Evolutionary conservation across 2,113 vertebrate species (phyloP).

Genomic region (Lamprotornis superbus): DNA sequence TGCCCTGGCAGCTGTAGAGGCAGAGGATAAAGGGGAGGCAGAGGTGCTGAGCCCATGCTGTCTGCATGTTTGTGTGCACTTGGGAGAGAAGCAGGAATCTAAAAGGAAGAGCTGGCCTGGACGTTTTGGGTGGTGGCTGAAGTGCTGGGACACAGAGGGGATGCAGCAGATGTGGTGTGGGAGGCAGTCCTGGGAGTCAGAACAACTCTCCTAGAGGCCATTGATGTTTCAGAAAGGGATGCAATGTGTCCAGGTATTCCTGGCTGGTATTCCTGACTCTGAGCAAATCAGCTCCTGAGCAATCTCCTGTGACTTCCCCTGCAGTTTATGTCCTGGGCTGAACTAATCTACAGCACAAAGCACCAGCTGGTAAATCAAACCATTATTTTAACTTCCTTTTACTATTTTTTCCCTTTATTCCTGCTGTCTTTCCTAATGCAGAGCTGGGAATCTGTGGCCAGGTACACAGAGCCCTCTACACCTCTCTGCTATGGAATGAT

Average conservation of each 20-base stretch:
- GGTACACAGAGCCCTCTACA: not conserved
- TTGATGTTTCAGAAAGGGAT: not conserved
- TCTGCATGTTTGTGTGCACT: not conserved
- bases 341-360: not conserved
- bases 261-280: not conserved
- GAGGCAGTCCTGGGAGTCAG: not conserved
- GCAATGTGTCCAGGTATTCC: not conserved
- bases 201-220: not conserved
- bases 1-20: not conserved
- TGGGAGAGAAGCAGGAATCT: not conserved
- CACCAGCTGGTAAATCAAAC: not conserved
- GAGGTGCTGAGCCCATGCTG: not conserved
- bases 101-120: not conserved
- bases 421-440: not conserved
- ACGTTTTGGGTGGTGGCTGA: not conserved
- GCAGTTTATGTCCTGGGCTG: not conserved
- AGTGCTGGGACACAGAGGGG: not conserved
- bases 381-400: not conserved
- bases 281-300: not conserved
- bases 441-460: not conserved
- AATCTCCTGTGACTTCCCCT: not conserved
- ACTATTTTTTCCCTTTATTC: not conserved
- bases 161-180: too few species aligned
- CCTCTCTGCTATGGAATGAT: rapidly evolving
- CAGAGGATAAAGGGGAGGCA: not conserved